Evolutionary conservation across 2,888 invertebrate genomes (phyloP).

Genomic region (Platynereis dumerilii): DNA sequence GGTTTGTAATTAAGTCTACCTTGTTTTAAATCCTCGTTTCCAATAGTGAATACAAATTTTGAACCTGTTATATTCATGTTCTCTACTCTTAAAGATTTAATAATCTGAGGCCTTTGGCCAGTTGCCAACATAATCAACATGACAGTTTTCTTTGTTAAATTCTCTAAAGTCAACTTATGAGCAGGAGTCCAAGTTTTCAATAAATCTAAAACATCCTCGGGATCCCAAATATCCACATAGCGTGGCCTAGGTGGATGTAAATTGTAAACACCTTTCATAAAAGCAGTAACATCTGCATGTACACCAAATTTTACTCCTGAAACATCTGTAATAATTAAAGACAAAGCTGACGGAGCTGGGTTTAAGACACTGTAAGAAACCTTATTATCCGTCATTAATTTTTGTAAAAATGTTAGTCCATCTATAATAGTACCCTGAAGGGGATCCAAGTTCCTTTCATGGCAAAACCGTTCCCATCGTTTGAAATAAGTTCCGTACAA

Average conservation of each 20-base stretch:
- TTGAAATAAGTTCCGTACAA: neutral
- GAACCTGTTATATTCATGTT: neutral
- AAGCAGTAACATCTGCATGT: neutral
- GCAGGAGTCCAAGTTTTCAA: neutral
- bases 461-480: neutral
- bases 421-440: too few relatives aligned
- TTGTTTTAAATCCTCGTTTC: neutral
- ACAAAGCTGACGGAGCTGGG: neutral
- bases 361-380: too few relatives aligned
- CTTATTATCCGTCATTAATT: too few relatives aligned
- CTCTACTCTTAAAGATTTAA: neutral
- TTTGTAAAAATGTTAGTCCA: too few relatives aligned
- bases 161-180: neutral
- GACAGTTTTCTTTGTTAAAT: neutral
- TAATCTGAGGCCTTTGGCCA: neutral
- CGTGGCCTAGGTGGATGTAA: neutral
- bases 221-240: neutral
- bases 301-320: neutral
- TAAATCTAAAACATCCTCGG: neutral
- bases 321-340: neutral
- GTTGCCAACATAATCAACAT: neutral
- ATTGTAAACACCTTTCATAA: constrained; percentile 1
- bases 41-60: neutral
- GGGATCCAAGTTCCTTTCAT: too few relatives aligned
- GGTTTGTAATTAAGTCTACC: neutral